Evolutionary conservation across 2,888 invertebrate species (phyloP), one percentile per base, ranked within the genome.

Genomic region (Eulithis prunata): DNA sequence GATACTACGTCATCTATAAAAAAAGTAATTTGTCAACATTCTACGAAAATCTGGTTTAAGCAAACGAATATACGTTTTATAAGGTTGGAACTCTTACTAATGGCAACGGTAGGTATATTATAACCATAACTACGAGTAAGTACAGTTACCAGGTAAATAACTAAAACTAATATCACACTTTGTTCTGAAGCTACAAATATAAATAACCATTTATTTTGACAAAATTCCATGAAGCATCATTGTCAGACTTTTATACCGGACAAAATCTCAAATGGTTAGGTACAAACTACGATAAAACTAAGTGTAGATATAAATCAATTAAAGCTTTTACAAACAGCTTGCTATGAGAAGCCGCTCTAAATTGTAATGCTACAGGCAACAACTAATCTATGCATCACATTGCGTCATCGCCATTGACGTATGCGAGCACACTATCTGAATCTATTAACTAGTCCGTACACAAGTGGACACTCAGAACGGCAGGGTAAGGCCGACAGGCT

Each of bases 401-500:
- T 86, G 89, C 92, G 91, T 92, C 91, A 92, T 85, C 74, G 78
- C 76, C 79, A 87, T 89, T 91, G 92, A 92, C 92, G 91, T 91
- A 88, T 85, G 86, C 84, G 92, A 92, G 91, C 91, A 85, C 81
- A 81, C 84, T 83, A 82, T 85, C 82, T 78, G 85, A 88, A 88
- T 88, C 80, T 85, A 81, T 85, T 85, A 81, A 81, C 81, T 78
- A 76, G 77, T 80, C 75, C 78, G 77, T 79, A 75, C 72, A 76
- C 79, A 77, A 74, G 76, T 76, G 71, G 73, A 70, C 69, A 73
- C 75, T 76, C 46, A 49, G 67, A 69, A 71, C 74, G 75, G 67
- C 73, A 70, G 73, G 69, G 70, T 75, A 75, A 70, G 67, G 76
- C 74, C 71, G 73, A 73, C 66, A 67, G 74, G 64, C 68, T 67